Conservation (phyloP, 2,888 invertebrate species). For the Microctonus hyperodae region DNA sequence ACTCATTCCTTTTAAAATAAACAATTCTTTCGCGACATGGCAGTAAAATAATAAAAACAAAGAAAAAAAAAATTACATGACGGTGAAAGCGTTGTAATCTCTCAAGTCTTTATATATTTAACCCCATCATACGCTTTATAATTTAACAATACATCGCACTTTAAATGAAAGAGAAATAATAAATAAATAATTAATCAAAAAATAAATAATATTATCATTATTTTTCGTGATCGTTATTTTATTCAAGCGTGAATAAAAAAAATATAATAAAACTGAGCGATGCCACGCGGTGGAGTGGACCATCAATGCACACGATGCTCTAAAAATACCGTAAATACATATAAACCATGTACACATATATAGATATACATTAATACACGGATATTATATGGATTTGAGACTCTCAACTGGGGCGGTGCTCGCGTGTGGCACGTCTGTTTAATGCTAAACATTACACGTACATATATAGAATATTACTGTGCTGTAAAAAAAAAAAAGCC, state of each 20-base stretch:
- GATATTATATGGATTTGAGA: conserved; percentile 27
- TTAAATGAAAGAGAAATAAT: neutral
- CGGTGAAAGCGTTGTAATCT: conserved; percentile 1
- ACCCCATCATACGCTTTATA: neutral
- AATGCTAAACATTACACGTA: conserved; percentile 5
- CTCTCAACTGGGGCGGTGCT: conserved; percentile 35
- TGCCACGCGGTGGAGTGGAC: conserved; percentile 26
- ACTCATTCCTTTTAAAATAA: conserved; percentile 8
- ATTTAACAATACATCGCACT: neutral
- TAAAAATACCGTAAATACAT: conserved; percentile 31
- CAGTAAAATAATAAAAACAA: neutral
- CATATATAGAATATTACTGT: neutral
- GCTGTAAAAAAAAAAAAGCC: conserved; percentile 23
- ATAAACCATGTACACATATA: conserved; percentile 14
- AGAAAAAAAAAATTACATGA: neutral
- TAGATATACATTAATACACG: conserved; percentile 1
- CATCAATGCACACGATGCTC: conserved; percentile 33
- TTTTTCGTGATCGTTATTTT: conserved; percentile 2
- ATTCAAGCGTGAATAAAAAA: conserved; percentile 21
- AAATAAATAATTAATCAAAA: neutral
- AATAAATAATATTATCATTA: neutral
- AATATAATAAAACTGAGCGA: conserved; percentile 5
- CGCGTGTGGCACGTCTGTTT: conserved; percentile 45
- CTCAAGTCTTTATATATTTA: neutral
- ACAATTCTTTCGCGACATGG: conserved; percentile 4